Conservation (phyloP, 1,140 invertebrate species). For the Drosophila ironensis region DNA sequence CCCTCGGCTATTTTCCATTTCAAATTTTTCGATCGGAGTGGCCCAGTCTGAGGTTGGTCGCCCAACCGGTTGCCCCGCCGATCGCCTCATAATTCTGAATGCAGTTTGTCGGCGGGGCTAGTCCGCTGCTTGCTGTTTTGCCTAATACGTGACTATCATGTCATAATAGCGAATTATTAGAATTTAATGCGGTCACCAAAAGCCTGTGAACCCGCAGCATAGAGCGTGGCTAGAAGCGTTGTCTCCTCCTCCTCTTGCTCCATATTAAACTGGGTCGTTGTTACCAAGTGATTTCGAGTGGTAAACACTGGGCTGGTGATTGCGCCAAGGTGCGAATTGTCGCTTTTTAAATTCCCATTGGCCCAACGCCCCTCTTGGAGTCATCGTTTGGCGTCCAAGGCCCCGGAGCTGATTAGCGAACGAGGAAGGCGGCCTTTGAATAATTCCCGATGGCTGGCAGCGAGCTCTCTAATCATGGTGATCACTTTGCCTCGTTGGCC, state of each 20-base stretch:
- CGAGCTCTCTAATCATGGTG: conserved; percentile 42
- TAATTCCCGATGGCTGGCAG: conserved; percentile 27
- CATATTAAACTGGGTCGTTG: conserved; percentile 39
- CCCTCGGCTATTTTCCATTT: background rate
- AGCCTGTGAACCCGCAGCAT: conserved; percentile 16
- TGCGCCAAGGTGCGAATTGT: conserved; percentile 58
- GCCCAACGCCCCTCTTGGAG: conserved; percentile 3
- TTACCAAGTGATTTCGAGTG: conserved; percentile 1
- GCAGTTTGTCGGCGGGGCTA: conserved; percentile 51
- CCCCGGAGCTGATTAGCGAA: conserved; percentile 32
- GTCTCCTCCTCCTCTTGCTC: background rate
- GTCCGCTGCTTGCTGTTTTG: conserved; percentile 47
- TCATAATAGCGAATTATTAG: conserved; percentile 80
- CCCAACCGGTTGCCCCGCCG: conserved; percentile 51
- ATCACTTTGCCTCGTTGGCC: conserved; percentile 32
- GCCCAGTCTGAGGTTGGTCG: conserved; percentile 10
- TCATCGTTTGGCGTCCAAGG: conserved; percentile 31
- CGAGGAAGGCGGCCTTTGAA: conserved; percentile 39
- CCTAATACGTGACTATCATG: conserved; percentile 79
- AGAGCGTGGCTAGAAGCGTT: background rate
- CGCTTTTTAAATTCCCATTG: conserved; percentile 39
- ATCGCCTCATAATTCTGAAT: conserved; percentile 72
- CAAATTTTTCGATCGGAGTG: conserved; percentile 2
- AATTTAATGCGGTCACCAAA: conserved; percentile 69
- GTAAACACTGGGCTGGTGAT: background rate